These are phyloP conservation scores for Montipora capricornis DNA, from an alignment of 64 coral and sea anemone species.

Conservation along the genomic window DNA sequence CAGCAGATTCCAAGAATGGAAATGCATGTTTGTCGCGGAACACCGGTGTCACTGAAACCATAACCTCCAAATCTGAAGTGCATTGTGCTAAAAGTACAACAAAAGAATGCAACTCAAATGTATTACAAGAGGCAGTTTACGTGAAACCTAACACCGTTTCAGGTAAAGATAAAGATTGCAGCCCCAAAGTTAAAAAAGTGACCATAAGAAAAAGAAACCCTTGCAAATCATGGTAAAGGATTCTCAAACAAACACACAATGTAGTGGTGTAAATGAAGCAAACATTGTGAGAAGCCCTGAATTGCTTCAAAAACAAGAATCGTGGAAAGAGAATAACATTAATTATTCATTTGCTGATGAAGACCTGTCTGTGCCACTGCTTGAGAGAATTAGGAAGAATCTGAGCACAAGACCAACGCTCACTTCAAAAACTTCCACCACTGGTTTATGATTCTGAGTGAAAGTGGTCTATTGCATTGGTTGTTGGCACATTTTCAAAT, in stretches of 20 bases:
- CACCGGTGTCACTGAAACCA: not conserved
- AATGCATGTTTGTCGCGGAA: not conserved
- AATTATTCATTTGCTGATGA: constrained; percentile 43
- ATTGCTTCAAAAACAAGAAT: not conserved
- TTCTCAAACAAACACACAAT: not conserved
- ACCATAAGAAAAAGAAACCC: not conserved
- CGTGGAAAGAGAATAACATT: not conserved
- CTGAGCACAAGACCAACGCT: not conserved
- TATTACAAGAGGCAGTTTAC: not conserved
- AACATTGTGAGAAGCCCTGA: not conserved
- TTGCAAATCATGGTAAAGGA: not conserved
- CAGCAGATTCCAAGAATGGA: not conserved
- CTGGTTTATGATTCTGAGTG: not conserved
- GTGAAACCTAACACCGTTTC: not conserved
- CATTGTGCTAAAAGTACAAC: not conserved
- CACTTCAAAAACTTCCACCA: not conserved
- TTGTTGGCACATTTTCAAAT: too few relatives aligned
- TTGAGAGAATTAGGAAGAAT: constrained; percentile 33
- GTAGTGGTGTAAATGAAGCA: not conserved
- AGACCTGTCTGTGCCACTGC: constrained; percentile 42
- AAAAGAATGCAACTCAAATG: not conserved
- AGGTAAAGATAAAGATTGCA: not conserved
- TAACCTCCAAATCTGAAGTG: not conserved
- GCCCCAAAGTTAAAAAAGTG: not conserved
- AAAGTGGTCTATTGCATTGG: too few relatives aligned